Percentiles rank a stretch among this genome's conserved stretches.
Conservation (phyloP, 2,797 vertebrate species). For the Tenualosa ilisha region DNA sequence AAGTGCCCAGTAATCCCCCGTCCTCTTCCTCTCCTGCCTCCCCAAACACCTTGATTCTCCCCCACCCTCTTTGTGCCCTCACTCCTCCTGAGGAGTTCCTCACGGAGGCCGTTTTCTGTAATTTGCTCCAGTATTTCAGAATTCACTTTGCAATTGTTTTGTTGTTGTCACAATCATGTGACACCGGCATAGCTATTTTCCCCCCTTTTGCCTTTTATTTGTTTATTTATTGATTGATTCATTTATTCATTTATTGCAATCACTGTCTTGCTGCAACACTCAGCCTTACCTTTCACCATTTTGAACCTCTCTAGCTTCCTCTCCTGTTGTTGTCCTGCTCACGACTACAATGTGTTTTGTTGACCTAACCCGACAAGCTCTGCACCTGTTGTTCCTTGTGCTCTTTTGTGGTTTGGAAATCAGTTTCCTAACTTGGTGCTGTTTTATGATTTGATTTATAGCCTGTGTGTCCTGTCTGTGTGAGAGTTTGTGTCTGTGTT, state of each 20-base stretch:
- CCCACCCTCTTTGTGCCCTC: background rate
- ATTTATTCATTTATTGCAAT: background rate
- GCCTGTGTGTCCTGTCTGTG: background rate
- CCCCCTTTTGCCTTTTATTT: background rate
- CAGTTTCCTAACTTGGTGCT: background rate
- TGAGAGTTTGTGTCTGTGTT: background rate
- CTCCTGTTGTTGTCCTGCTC: background rate
- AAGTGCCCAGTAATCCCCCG: background rate
- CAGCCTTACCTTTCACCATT: background rate
- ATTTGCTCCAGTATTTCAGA: background rate
- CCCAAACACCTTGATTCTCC: background rate
- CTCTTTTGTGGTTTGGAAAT: background rate
- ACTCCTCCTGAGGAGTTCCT: background rate
- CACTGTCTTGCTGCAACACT: background rate
- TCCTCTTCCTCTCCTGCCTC: background rate
- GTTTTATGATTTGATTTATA: background rate
- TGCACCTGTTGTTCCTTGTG: background rate
- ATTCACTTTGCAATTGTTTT: background rate
- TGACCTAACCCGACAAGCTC: background rate
- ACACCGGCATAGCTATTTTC: background rate
- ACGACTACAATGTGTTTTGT: background rate
- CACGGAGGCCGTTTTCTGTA: background rate
- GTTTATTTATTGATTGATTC: background rate
- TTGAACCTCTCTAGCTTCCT: background rate
- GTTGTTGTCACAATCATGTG: slow-evolving; percentile 14